These are phyloP conservation scores for Micropoecilia bifurca DNA, from an alignment of 2,797 vertebrate genomes.

Conservation along the genomic window DNA sequence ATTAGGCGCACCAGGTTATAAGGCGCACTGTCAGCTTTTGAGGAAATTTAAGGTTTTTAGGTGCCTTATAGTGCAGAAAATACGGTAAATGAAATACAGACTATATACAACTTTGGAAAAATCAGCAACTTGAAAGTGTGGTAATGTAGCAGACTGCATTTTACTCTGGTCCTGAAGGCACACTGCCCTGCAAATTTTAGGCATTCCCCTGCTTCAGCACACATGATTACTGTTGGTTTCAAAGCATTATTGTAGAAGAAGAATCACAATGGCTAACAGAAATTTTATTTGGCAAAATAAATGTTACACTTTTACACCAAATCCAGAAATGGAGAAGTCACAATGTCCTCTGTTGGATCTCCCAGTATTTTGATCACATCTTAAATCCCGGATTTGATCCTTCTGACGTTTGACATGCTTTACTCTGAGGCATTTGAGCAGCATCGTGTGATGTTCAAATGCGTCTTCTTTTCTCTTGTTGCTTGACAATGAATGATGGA, in stretches of 20 bases:
- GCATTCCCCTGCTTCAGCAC: too few relatives aligned
- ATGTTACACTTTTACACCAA: constrained; percentile 9
- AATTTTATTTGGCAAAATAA: neutral
- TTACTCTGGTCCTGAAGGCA: too few relatives aligned
- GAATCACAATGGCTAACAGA: constrained; percentile 4
- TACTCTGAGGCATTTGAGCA: neutral
- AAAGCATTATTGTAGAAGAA: neutral
- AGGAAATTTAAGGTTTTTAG: too few relatives aligned
- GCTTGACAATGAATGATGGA: constrained; percentile 5
- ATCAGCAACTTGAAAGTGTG: too few relatives aligned
- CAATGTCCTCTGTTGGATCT: neutral
- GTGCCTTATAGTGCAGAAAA: too few relatives aligned
- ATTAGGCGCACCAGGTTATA: too few relatives aligned
- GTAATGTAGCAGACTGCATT: too few relatives aligned
- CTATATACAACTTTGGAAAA: neutral
- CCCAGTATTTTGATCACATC: constrained; percentile 1
- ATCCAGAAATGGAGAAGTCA: neutral
- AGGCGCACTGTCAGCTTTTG: too few relatives aligned
- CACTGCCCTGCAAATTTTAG: too few relatives aligned
- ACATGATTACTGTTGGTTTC: neutral
- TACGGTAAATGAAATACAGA: neutral
- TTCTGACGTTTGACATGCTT: neutral
- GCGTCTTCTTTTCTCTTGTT: neutral
- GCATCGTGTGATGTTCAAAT: neutral
- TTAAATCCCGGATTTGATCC: neutral